These are phyloP conservation scores for Pithys albifrons DNA, from an alignment of 2,113 vertebrate genomes.

Conservation along the genomic window DNA sequence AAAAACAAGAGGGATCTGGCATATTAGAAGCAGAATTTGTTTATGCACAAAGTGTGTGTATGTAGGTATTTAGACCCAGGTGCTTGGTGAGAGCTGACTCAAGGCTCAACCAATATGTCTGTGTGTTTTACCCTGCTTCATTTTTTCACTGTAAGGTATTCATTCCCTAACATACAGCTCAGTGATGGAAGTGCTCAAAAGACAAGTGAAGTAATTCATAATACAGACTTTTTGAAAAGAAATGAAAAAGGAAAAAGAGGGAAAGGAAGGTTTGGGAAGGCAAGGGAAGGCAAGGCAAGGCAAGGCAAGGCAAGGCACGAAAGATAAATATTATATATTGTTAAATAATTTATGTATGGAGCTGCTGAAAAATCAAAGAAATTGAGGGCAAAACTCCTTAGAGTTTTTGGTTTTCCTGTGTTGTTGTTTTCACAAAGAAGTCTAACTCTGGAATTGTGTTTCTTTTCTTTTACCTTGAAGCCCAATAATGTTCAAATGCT, in stretches of 20 bases:
- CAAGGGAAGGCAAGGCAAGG: neutral
- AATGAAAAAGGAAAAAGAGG: neutral
- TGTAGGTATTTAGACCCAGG: neutral
- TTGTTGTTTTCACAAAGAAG: neutral
- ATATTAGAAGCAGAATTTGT: neutral
- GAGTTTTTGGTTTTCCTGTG: neutral
- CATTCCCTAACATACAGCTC: neutral
- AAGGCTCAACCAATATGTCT: neutral
- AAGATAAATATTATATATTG: neutral
- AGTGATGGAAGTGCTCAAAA: neutral
- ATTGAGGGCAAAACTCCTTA: neutral
- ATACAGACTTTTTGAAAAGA: neutral
- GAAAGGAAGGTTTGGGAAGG: too few species aligned
- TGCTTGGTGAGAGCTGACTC: neutral
- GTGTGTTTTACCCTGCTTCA: neutral
- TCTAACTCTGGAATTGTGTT: neutral
- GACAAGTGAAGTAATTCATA: neutral
- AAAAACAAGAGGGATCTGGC: neutral
- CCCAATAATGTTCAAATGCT: neutral
- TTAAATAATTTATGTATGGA: neutral
- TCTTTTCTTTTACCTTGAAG: neutral
- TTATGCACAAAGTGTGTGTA: neutral
- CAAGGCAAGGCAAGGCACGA: fast-evolving
- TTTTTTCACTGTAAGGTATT: neutral
- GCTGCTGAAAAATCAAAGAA: neutral